phyloP scores from a whole-genome alignment of 2,113 vertebrate species.

The Dicaeum eximium region DNA sequence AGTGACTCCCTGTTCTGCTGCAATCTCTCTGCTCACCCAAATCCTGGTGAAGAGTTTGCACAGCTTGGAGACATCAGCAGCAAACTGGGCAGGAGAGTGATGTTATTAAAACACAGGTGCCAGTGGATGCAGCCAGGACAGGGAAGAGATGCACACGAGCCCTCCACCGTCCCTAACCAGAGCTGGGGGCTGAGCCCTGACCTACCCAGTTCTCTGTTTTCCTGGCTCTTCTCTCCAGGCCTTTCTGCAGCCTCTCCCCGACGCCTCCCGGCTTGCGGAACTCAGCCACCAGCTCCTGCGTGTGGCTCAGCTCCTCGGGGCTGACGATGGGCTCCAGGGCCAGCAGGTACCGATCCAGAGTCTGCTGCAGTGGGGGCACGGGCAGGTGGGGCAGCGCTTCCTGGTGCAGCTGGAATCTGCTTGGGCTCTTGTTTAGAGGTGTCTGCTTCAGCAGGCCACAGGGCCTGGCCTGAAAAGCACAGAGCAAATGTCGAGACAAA shows the following conservation, averaged over 20 bases:
- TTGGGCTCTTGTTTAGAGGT: conserved; percentile 67
- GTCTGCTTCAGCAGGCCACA: conserved; percentile 81
- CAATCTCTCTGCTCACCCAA: neutral
- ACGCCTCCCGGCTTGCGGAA: conserved; percentile 83
- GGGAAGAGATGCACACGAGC: neutral
- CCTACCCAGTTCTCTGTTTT: conserved; percentile 91
- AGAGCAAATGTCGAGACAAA: conserved; percentile 26
- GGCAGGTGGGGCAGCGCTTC: conserved; percentile 84
- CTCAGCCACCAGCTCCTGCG: conserved; percentile 77
- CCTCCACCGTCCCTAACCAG: neutral
- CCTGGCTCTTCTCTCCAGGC: conserved; percentile 83
- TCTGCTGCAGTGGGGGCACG: conserved; percentile 86
- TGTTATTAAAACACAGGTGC: neutral
- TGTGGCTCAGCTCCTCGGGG: conserved; percentile 81
- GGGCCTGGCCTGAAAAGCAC: conserved; percentile 75
- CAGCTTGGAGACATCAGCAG: neutral
- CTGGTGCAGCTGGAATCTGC: conserved; percentile 88
- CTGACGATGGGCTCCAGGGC: conserved; percentile 87
- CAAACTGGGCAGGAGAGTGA: neutral
- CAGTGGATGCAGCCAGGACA: neutral
- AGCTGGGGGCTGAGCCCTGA: neutral
- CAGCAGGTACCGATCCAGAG: conserved; percentile 85
- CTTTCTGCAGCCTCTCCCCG: conserved; percentile 87
- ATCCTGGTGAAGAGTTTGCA: neutral
- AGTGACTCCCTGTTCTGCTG: neutral